These are phyloP conservation scores for Phymastichus coffea DNA, from an alignment of 1,140 invertebrate genomes.

Conservation along the genomic window DNA sequence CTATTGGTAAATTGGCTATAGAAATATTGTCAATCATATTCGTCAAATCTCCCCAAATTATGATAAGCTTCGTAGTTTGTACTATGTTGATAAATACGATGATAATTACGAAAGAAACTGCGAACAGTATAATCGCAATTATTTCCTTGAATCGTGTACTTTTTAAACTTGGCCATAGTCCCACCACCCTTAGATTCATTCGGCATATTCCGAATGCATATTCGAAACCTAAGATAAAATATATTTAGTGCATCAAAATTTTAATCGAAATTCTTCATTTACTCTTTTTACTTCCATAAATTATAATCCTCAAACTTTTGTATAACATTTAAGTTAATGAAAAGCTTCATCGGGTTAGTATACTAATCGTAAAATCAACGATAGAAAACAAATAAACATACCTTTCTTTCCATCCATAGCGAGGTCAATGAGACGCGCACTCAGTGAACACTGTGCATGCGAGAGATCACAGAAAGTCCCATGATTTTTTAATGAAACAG, in stretches of 20 bases:
- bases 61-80: conserved; percentile 18
- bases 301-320: too few species aligned
- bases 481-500: not conserved
- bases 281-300: not conserved
- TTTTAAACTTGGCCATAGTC: conserved; percentile 14
- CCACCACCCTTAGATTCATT: conserved; percentile 1
- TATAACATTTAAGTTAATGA: too few species aligned
- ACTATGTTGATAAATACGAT: conserved; percentile 2
- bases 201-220: conserved; percentile 11
- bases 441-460: not conserved
- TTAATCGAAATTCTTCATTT: not conserved
- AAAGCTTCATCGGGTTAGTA: too few species aligned
- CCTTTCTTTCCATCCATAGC: not conserved
- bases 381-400: not conserved
- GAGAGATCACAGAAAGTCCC: not conserved
- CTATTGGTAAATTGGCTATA: conserved; percentile 24
- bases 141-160: not conserved
- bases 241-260: too few species aligned
- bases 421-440: not conserved
- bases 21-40: conserved; percentile 21
- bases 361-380: too few species aligned
- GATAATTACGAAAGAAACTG: not conserved
- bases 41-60: conserved; percentile 23
- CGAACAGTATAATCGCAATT: not conserved
- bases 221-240: conserved; percentile 4